These are phyloP conservation scores for Villa cingulata DNA, from an alignment of 2,888 invertebrate genomes.

Conservation along the genomic window DNA sequence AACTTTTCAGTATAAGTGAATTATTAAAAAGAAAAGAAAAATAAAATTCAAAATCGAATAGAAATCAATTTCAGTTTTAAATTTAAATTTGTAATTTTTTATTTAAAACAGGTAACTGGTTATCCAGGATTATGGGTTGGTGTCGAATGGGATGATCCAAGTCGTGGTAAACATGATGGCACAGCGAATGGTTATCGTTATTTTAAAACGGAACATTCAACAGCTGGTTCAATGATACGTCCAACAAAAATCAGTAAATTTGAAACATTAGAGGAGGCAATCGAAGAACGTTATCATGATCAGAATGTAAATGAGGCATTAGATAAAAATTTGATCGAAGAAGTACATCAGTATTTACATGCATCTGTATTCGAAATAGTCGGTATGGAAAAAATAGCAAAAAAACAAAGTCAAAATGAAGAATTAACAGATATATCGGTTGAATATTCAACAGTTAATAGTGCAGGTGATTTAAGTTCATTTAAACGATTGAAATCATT, in stretches of 20 bases:
- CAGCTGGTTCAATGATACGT: constrained; percentile 79
- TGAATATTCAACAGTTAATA: constrained; percentile 40
- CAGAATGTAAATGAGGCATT: constrained; percentile 42
- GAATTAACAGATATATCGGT: constrained; percentile 30
- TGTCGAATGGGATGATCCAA: constrained; percentile 89
- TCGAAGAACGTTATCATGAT: constrained; percentile 49
- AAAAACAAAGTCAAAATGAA: constrained; percentile 40
- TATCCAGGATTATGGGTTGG: constrained; percentile 74
- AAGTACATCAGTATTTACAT: constrained; percentile 57
- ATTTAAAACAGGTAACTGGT: constrained; percentile 41
- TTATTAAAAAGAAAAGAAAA: no score
- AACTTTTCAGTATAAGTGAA: no score
- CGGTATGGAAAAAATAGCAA: constrained; percentile 72
- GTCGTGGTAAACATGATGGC: constrained; percentile 88
- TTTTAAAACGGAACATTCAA: constrained; percentile 62
- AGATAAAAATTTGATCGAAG: constrained; percentile 39
- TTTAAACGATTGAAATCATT: constrained; percentile 26
- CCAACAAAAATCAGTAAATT: constrained; percentile 65
- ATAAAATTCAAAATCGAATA: no score
- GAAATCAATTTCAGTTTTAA: no score
- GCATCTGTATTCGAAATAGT: constrained; percentile 78
- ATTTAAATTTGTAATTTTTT: no score
- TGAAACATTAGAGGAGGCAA: constrained; percentile 58
- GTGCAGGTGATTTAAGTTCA: constrained; percentile 49
- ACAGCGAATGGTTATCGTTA: constrained; percentile 65